Evolutionary conservation across 2,888 invertebrate genomes (phyloP).

Genomic region (Lasioglossum marginatum): DNA sequence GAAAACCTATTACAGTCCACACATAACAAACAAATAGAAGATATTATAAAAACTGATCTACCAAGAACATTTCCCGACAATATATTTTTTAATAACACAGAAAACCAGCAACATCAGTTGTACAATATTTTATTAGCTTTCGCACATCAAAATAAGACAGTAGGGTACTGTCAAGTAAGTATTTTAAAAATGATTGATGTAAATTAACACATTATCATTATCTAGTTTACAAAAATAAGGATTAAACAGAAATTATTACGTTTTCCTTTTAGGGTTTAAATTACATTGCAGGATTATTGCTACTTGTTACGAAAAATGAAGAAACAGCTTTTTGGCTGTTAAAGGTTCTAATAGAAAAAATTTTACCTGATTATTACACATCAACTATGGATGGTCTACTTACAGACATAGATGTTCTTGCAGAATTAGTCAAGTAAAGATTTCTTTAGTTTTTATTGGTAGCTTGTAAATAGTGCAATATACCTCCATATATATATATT

Average conservation of each 20-base stretch:
- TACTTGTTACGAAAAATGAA: slow-evolving; percentile 95
- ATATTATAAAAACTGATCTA: slow-evolving; percentile 94
- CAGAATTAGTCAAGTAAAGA: slow-evolving; percentile 90
- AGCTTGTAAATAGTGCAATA: neutral
- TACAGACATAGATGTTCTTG: slow-evolving; percentile 95
- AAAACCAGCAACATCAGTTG: slow-evolving; percentile 90
- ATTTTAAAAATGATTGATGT: slow-evolving; percentile 22
- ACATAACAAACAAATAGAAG: slow-evolving; percentile 90
- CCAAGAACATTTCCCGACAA: slow-evolving; percentile 98
- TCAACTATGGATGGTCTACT: slow-evolving; percentile 95
- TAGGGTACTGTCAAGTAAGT: slow-evolving; percentile 94
- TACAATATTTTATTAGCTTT: slow-evolving; percentile 95
- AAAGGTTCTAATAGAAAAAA: slow-evolving; percentile 94
- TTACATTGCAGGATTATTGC: slow-evolving; percentile 94
- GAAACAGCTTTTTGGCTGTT: slow-evolving; percentile 97
- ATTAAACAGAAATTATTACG: neutral
- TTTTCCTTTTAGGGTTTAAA: slow-evolving; percentile 90
- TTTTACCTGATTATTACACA: slow-evolving; percentile 95
- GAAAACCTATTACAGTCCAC: slow-evolving; percentile 89
- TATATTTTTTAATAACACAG: slow-evolving; percentile 93
- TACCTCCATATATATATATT: neutral
- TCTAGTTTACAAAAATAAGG: neutral
- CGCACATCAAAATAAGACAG: slow-evolving; percentile 93
- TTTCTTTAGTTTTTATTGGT: slow-evolving; percentile 2
- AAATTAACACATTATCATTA: neutral